phyloP scores from a whole-genome alignment of 1,140 invertebrate species.

The Caenorhabditis remanei region DNA sequence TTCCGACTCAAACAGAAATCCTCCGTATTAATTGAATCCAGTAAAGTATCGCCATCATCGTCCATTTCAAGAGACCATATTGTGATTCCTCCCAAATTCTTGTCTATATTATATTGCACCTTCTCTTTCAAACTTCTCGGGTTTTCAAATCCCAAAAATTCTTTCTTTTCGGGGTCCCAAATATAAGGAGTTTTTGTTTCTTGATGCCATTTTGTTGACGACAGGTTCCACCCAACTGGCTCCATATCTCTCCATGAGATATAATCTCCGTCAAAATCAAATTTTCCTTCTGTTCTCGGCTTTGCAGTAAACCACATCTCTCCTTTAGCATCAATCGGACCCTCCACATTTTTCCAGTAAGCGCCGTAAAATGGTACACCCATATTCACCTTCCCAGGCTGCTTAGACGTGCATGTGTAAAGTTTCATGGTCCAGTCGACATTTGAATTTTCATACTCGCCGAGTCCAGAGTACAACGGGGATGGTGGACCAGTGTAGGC shows the following conservation, averaged over 20 bases:
- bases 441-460: constrained; percentile 73
- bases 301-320: constrained; percentile 71
- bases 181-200: constrained; percentile 65
- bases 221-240: neutral
- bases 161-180: constrained; percentile 47
- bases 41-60: constrained; percentile 80
- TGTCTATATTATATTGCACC: constrained; percentile 82
- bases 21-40: constrained; percentile 43
- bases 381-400: constrained; percentile 65
- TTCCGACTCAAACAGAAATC: too few relatives aligned
- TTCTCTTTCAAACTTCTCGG: constrained; percentile 67
- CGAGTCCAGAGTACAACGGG: constrained; percentile 69
- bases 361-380: constrained; percentile 74
- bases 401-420: constrained; percentile 68
- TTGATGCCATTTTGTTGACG: constrained; percentile 61
- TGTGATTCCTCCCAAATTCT: constrained; percentile 87
- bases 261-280: constrained; percentile 69
- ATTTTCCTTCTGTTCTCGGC: neutral
- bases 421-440: constrained; percentile 74
- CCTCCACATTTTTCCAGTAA: constrained; percentile 73
- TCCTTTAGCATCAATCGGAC: constrained; percentile 68
- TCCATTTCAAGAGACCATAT: constrained; percentile 91
- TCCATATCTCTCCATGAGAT: constrained; percentile 67
- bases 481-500: constrained; percentile 71
- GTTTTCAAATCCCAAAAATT: constrained; percentile 70